Conservation (phyloP, 1,140 invertebrate species). For the Tetramorium alpestre region DNA sequence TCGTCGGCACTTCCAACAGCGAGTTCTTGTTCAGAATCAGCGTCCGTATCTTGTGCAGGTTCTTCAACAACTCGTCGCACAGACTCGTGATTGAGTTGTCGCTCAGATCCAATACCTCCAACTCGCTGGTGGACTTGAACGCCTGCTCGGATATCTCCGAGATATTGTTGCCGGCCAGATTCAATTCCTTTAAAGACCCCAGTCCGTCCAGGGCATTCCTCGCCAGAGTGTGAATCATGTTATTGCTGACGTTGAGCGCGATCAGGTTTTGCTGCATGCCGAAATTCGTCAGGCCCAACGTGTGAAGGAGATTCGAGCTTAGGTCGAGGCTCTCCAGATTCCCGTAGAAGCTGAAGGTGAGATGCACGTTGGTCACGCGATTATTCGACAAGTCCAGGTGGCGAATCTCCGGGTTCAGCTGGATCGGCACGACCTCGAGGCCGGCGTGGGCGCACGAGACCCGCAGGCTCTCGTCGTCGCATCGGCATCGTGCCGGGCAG, state of each 20-base stretch:
- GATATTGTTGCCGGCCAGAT: constrained; percentile 92
- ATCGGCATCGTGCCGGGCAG: constrained; percentile 92
- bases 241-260: constrained; percentile 91
- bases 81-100: constrained; percentile 91
- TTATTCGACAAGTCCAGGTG: constrained; percentile 92
- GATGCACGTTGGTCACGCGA: constrained; percentile 90
- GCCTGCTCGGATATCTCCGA: constrained; percentile 89
- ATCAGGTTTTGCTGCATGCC: constrained; percentile 90
- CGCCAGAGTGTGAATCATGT: constrained; percentile 89
- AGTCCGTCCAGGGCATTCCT: constrained; percentile 92
- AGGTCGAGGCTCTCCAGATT: constrained; percentile 92
- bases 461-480: constrained; percentile 91
- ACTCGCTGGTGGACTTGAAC: constrained; percentile 90
- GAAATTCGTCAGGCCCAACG: constrained; percentile 92
- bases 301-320: constrained; percentile 92
- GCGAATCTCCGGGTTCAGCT: constrained; percentile 93
- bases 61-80: constrained; percentile 90
- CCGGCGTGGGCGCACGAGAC: constrained; percentile 91
- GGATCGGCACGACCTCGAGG: constrained; percentile 94
- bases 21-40: constrained; percentile 91
- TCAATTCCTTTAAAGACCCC: constrained; percentile 88
- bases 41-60: constrained; percentile 89
- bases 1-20: constrained; percentile 90
- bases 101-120: constrained; percentile 91
- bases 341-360: constrained; percentile 92